These are phyloP conservation scores for Chamaedrilus cognettii DNA, from an alignment of 2,888 invertebrate species.

Conservation along the genomic window DNA sequence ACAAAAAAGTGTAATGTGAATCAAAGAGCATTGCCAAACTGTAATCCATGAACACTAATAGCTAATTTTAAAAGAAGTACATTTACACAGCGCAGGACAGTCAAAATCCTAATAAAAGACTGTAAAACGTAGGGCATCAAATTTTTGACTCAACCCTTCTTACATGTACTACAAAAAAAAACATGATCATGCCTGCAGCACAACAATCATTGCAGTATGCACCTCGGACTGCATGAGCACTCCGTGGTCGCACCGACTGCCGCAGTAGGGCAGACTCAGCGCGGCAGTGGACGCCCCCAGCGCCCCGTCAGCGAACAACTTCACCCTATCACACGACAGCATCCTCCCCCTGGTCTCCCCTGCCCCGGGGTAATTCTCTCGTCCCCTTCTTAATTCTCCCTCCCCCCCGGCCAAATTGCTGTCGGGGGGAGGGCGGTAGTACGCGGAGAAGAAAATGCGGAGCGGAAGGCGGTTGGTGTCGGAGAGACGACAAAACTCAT, in stretches of 20 bases:
- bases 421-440: slow-evolving; percentile 2
- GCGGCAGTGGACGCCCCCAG: slow-evolving; percentile 36
- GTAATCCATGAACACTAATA: no score
- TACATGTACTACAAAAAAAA: no score
- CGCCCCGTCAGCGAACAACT: slow-evolving; percentile 36
- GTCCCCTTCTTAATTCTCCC: no score
- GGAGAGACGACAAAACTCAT: slow-evolving; percentile 29
- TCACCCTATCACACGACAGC: slow-evolving; percentile 33
- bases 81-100: no score
- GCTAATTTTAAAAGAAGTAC: no score
- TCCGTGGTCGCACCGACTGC: slow-evolving; percentile 19
- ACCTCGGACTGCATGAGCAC: slow-evolving; percentile 31
- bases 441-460: slow-evolving; percentile 34
- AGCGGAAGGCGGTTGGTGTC: slow-evolving; percentile 30
- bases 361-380: slow-evolving; percentile 28
- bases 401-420: slow-evolving; percentile 25
- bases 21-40: no score
- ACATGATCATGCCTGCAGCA: no score
- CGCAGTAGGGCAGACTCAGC: slow-evolving; percentile 32
- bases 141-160: no score
- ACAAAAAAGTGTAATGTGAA: no score
- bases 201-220: no score
- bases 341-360: slow-evolving; percentile 19
- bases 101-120: not conserved
- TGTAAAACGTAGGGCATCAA: no score